A percentile compares a stretch with the other conserved stretches of the same genome.
Conservation (phyloP, 2,888 invertebrate species). For the Lycocerus yunnanus region DNA sequence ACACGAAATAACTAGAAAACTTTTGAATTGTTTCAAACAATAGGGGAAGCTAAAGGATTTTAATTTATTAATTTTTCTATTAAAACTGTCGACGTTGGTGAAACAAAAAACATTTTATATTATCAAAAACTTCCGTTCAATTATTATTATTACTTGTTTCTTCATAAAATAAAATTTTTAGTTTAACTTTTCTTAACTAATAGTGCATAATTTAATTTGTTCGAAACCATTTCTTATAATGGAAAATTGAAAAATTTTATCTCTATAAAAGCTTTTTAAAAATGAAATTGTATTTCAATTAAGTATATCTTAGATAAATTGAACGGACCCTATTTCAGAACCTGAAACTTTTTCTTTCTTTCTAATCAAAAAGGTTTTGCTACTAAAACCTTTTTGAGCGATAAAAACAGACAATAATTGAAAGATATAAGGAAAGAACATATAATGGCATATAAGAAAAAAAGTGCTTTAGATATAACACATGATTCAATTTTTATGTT, state of each 20-base stretch:
- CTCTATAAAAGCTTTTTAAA: not conserved
- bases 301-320: constrained; percentile 4
- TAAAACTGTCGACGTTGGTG: not conserved
- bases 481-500: not conserved
- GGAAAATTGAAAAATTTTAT: not conserved
- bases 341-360: not conserved
- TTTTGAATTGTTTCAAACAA: not conserved
- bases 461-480: constrained; percentile 1
- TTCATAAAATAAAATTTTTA: not conserved
- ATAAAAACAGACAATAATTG: constrained; percentile 5
- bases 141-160: too few species aligned
- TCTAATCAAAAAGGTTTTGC: constrained; percentile 3
- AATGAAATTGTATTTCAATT: constrained; percentile 1
- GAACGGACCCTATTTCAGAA: not conserved
- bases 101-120: not conserved
- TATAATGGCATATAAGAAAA: not conserved
- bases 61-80: not conserved
- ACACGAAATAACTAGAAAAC: constrained; percentile 8
- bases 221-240: not conserved
- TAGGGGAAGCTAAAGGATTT: not conserved
- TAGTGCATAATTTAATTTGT: not conserved
- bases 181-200: not conserved
- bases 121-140: not conserved
- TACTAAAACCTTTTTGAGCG: constrained; percentile 5
- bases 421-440: constrained; percentile 5